phyloP scores from a whole-genome alignment of 2,797 vertebrate species.

The Moxostoma hubbsi region DNA sequence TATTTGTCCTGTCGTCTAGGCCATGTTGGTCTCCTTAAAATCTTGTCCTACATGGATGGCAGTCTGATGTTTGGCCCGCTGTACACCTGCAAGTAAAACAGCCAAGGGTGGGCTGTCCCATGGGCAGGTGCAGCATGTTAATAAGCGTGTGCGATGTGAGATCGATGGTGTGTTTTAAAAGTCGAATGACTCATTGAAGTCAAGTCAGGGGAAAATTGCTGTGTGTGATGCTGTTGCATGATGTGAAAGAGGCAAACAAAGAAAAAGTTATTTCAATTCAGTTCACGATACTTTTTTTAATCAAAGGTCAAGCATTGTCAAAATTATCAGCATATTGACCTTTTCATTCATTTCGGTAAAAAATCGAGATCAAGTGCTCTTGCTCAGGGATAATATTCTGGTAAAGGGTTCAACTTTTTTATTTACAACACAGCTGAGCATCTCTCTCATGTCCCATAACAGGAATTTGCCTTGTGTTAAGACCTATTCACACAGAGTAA shows the following conservation, averaged over 20 bases:
- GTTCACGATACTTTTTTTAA: conserved; percentile 79
- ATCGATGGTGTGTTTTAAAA: conserved; percentile 82
- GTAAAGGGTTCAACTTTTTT: conserved; percentile 78
- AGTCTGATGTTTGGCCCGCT: conserved; percentile 88
- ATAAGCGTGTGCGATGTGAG: conserved; percentile 79
- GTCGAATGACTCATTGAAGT: conserved; percentile 78
- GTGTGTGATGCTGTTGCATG: conserved; percentile 83
- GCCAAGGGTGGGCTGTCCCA: conserved; percentile 65
- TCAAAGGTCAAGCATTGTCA: conserved; percentile 85
- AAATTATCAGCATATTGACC: conserved; percentile 88
- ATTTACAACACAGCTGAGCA: too few species aligned
- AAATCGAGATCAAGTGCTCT: conserved; percentile 81
- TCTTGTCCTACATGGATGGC: conserved; percentile 77
- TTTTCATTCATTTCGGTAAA: conserved; percentile 81
- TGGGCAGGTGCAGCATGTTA: conserved; percentile 77
- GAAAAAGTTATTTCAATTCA: conserved; percentile 85
- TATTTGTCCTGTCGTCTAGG: conserved; percentile 77
- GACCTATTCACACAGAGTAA: too few species aligned
- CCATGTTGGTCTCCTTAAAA: conserved; percentile 81
- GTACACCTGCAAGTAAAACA: conserved; percentile 37
- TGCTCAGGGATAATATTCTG: conserved; percentile 61
- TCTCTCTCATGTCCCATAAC: conserved; percentile 55
- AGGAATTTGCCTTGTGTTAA: conserved; percentile 24
- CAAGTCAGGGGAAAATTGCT: conserved; percentile 70
- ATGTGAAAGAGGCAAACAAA: conserved; percentile 85